These are phyloP conservation scores for Luidia sarsii DNA, from an alignment of 53 echinoderm and acorn worm genomes.

Conservation along the genomic window DNA sequence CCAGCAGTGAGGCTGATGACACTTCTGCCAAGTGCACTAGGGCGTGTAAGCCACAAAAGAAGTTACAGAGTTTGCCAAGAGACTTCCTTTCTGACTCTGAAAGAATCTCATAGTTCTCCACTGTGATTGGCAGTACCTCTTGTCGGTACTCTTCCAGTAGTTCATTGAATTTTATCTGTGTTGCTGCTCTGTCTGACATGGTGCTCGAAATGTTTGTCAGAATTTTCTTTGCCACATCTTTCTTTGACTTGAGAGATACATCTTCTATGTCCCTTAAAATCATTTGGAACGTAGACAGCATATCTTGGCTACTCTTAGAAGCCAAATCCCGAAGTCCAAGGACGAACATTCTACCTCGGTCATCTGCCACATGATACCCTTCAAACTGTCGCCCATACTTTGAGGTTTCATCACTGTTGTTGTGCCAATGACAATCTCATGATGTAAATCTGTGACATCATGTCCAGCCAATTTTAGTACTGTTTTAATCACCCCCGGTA, in stretches of 20 bases:
- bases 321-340: constrained; percentile 25
- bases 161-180: constrained; percentile 53
- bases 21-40: constrained; percentile 61
- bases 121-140: constrained; percentile 23
- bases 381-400: constrained; percentile 37
- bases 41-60: constrained; percentile 64
- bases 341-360: neutral
- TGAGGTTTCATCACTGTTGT: constrained; percentile 4
- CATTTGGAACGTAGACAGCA: constrained; percentile 21
- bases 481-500: constrained; percentile 19
- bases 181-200: constrained; percentile 57
- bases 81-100: constrained; percentile 16
- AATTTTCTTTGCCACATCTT: constrained; percentile 8
- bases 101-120: constrained; percentile 15
- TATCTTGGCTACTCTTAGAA: constrained; percentile 43
- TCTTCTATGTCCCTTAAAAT: constrained; percentile 43
- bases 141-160: constrained; percentile 26
- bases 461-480: constrained; percentile 29
- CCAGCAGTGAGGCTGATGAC: constrained; percentile 1
- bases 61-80: constrained; percentile 42
- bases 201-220: constrained; percentile 38
- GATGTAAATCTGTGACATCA: neutral
- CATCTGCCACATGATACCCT: constrained; percentile 35
- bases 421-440: too few species aligned
- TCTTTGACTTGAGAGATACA: neutral